Evolutionary conservation across 2,888 invertebrate species (phyloP), one percentile per base, ranked within the genome.

Genomic region (Candidula unifasciata): DNA sequence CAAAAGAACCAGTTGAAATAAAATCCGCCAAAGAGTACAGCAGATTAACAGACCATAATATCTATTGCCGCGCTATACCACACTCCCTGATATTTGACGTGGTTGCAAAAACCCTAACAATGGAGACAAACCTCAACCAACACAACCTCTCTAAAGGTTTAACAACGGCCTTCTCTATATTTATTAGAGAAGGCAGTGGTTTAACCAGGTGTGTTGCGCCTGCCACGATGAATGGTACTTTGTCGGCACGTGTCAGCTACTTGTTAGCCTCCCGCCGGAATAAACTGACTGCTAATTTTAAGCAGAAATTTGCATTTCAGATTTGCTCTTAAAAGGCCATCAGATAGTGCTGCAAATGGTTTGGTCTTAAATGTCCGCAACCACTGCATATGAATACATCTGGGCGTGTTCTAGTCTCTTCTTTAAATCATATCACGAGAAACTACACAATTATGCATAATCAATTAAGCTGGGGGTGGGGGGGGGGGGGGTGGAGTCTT

Each of bases 171-270:
- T 68, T 35, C n/a, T n/a, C n/a, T n/a, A n/a, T n/a, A n/a, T n/a
- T n/a, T n/a, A n/a, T n/a, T n/a, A n/a, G n/a, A n/a, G n/a, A n/a
- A n/a, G n/a, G n/a, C n/a, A n/a, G n/a, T n/a, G n/a, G n/a, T n/a
- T n/a, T n/a, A n/a, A n/a, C 21, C 33, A 8, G 21, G 69, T 35
- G 35, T 37, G 37, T 24, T 35, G 35, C 37, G 35, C 35, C 69
- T 16, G 35, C 69, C 18, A 21, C 37, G 69, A 71, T 71, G 35
- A 71, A 71, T 71, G 69, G 69, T 37, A 37, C 24, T 71, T 24
- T 24, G 35, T 6, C 37, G 18, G 37, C 0, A 21, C 69, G 37
- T 37, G 69, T 37, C 35, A 35, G 35, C 69, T 35, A 18, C 24
- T 2, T 21, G 69, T 5, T 8, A 37, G 24, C 37, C 21, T 71